Percentiles rank a stretch among this genome's conserved stretches.
Conservation (phyloP, 2,888 invertebrate genomes). For the Uropetala carovei region DNA sequence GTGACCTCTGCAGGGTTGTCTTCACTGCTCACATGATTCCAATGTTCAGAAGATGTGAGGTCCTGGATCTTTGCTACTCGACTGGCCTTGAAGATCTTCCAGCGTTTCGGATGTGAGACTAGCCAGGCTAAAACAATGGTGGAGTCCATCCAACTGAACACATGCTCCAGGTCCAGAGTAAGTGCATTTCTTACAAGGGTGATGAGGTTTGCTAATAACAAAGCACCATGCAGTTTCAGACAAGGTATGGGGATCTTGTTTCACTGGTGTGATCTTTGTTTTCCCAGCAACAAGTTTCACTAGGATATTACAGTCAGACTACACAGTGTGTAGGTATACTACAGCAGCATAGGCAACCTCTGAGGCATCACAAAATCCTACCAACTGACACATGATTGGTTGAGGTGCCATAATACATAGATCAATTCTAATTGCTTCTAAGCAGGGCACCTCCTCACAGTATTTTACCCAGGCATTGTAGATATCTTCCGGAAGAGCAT, state of each 20-base stretch:
- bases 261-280: too few relatives aligned
- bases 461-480: neutral
- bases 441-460: neutral
- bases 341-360: neutral
- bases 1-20: conserved; percentile 69
- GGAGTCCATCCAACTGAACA: conserved; percentile 68
- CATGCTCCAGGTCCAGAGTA: too few relatives aligned
- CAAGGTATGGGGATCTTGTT: too few relatives aligned
- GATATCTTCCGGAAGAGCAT: neutral
- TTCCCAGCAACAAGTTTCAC: too few relatives aligned
- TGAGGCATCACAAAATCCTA: neutral
- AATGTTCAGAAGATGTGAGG: conserved; percentile 61
- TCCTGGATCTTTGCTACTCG: conserved; percentile 68
- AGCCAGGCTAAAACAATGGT: conserved; percentile 68
- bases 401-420: neutral
- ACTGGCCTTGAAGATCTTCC: conserved; percentile 68
- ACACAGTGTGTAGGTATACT: neutral
- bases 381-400: neutral
- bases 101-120: conserved; percentile 64
- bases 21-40: conserved; percentile 67
- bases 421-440: neutral
- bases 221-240: too few relatives aligned
- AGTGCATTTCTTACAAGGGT: too few relatives aligned
- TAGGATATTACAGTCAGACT: too few relatives aligned
- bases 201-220: too few relatives aligned